Percentiles rank a stretch among this genome's conserved stretches.
These are phyloP conservation scores for Rhinopomastus cyanomelas DNA, from an alignment of 2,113 vertebrate genomes.

Conservation along the genomic window DNA sequence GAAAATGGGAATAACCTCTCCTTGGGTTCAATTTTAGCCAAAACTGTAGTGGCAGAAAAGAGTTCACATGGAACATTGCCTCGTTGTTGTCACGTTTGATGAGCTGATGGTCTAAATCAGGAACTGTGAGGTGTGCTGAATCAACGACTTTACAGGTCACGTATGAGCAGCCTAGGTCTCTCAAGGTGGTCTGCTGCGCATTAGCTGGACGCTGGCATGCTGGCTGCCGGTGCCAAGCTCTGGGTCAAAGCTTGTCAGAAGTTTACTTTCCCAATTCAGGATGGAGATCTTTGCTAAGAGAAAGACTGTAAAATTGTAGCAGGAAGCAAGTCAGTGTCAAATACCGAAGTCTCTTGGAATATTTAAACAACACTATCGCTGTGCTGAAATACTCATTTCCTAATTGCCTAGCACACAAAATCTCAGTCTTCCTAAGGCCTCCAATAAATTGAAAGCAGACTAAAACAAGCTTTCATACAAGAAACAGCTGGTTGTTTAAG, in stretches of 20 bases:
- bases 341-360: slow-evolving; percentile 41
- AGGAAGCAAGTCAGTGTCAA: slow-evolving; percentile 51
- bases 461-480: slow-evolving; percentile 55
- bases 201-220: neutral
- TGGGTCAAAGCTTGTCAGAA: neutral
- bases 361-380: slow-evolving; percentile 61
- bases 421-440: slow-evolving; percentile 42
- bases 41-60: neutral
- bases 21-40: neutral
- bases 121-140: neutral
- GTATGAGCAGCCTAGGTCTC: neutral
- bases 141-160: neutral
- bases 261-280: neutral
- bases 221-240: neutral
- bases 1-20: neutral
- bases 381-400: slow-evolving; percentile 67
- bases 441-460: slow-evolving; percentile 65
- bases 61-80: neutral
- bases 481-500: slow-evolving; percentile 70
- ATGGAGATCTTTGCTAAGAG: slow-evolving; percentile 22
- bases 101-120: neutral
- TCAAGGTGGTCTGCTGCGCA: neutral
- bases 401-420: slow-evolving; percentile 39
- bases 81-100: too few species aligned
- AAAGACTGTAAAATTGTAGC: slow-evolving; percentile 25